A percentile compares a stretch with the other conserved stretches of the same genome.
These are phyloP conservation scores for Coremacera marginata DNA, from an alignment of 2,888 invertebrate species.

Conservation along the genomic window DNA sequence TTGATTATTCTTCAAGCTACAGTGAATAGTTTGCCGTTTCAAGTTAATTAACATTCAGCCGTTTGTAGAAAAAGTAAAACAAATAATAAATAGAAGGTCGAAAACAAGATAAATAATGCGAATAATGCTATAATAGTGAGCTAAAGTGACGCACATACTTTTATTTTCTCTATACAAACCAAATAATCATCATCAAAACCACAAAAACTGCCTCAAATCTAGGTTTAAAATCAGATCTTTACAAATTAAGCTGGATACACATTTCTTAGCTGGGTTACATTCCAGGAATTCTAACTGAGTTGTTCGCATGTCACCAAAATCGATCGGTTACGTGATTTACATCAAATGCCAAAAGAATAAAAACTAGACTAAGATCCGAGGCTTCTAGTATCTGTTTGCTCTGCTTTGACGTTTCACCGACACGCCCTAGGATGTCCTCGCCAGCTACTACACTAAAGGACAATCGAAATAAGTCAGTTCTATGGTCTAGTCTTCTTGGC, in stretches of 20 bases:
- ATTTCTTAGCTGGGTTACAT: background rate
- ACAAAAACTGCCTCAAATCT: slow-evolving; percentile 20
- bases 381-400: background rate
- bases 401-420: slow-evolving; percentile 24
- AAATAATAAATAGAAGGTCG: too few relatives aligned
- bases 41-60: background rate
- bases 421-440: slow-evolving; percentile 9
- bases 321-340: slow-evolving; percentile 17
- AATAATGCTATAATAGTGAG: too few relatives aligned
- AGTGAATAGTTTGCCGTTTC: background rate
- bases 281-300: slow-evolving; percentile 59
- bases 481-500: background rate
- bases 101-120: too few relatives aligned
- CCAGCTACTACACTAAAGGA: background rate
- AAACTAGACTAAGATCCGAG: background rate
- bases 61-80: too few relatives aligned
- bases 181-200: slow-evolving; percentile 22
- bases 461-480: background rate
- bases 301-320: slow-evolving; percentile 45
- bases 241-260: slow-evolving; percentile 5
- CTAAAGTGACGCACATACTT: background rate
- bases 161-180: background rate
- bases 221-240: background rate
- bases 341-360: slow-evolving; percentile 4
- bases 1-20: background rate